Base-by-base conservation (phyloP, 2,113 vertebrate genomes). In the Nerophis ophidion region DNA sequence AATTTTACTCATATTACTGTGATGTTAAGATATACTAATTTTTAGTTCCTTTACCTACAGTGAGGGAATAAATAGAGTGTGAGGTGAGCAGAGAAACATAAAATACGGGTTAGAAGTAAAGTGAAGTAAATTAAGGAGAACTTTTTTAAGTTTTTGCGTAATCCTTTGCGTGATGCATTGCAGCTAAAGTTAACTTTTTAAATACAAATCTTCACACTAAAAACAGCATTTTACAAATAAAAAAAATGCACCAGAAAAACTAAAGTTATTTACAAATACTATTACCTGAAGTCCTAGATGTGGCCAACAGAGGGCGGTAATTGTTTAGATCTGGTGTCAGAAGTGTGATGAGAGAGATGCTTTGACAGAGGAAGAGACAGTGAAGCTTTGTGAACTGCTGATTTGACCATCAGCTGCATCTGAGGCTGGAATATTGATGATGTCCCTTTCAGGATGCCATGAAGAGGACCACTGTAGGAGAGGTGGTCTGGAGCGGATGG, bases 391-490 rank as follows among this genome's bases (percentile, higher is more conserved):
- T 87, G 72, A 82, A 74, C 62, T 49, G 44, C 55, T 62, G 76
- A 71, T 71, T 60, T n/a, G 63, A 79, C 70, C 72, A 51, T 71
- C 71, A 68, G 67, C 56, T 14, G 48, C 7, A 35, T 14, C 40
- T 65, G 81, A 81, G 81, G 71, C 46, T 33, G 47, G 83, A 86
- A 84, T 87, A 75, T 35, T 61, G 70, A 88, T 82, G 55, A 45
- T 16, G 63, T 73, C 55, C 66, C 65, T 75, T 77, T 79, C 53
- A 65, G 11, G 42, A 26, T 48, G 61, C 26, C 7, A 79, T 79
- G 65, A 87, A 87, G 59, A 67, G 72, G 75, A 70, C 57, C 76
- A 70, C 70, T 86, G 74, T 82, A 38, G 62, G 72, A 19, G 71
- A 70, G 36, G 58, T 56, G 42, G 61, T 63, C 68, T 35, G 34